Percentiles rank a stretch among this genome's conserved stretches.
phyloP scores from a whole-genome alignment of 2,888 invertebrate genomes.

The Andrena bicolor region DNA sequence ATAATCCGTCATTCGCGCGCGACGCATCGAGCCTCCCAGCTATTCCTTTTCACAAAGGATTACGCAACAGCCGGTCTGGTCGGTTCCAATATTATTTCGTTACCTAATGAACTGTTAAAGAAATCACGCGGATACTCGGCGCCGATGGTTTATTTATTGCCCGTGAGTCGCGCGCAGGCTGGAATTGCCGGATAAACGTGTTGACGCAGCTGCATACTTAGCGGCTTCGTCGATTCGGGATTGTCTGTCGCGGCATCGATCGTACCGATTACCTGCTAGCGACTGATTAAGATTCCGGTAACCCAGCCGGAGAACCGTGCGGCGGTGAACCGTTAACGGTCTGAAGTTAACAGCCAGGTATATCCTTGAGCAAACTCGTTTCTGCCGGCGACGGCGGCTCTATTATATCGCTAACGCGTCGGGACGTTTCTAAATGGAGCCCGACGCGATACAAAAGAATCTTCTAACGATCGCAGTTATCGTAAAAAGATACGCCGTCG shows the following conservation, averaged over 20 bases:
- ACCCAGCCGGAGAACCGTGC: background rate
- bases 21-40: conserved; percentile 14
- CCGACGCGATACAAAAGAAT: conserved; percentile 4
- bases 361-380: background rate
- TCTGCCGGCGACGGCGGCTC: background rate
- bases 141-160: conserved; percentile 25
- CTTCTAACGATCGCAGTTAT: conserved; percentile 32
- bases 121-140: conserved; percentile 5
- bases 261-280: conserved; percentile 8
- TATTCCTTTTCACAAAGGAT: conserved; percentile 26
- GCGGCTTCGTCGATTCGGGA: background rate
- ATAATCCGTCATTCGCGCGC: conserved; percentile 47
- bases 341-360: background rate
- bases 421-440: background rate
- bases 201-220: background rate
- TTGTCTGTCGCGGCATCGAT: background rate
- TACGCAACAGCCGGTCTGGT: conserved; percentile 15
- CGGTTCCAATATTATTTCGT: conserved; percentile 18
- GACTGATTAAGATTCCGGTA: conserved; percentile 14
- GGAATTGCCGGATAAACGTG: conserved; percentile 5
- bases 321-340: background rate
- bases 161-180: background rate
- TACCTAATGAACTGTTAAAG: conserved; percentile 21
- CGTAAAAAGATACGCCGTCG: conserved; percentile 34
- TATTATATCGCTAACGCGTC: background rate